Conservation (phyloP, 2,888 invertebrate genomes). For the Phytoseiulus persimilis region DNA sequence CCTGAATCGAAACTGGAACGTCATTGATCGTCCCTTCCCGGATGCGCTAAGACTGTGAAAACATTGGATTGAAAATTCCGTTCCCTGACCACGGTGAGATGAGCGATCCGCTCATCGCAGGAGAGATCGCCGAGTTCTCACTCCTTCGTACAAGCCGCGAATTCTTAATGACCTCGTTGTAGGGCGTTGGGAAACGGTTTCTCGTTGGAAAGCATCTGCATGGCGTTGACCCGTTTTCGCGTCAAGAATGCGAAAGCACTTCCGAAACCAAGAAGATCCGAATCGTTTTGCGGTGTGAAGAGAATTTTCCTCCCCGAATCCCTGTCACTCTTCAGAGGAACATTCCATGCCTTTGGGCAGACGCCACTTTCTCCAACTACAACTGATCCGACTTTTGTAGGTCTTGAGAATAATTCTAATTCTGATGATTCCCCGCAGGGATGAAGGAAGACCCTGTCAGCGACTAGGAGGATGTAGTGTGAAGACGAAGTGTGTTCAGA, state of each 20-base stretch:
- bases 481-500: constrained; percentile 17
- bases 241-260: background rate
- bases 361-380: background rate
- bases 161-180: no score
- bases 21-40: no score
- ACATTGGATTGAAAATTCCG: no score
- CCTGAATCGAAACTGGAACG: no score
- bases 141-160: no score
- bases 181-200: background rate
- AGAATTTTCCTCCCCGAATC: background rate
- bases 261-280: background rate
- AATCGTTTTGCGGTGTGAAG: background rate
- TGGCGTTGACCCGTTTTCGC: background rate
- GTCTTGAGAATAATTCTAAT: no score
- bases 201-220: background rate
- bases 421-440: background rate
- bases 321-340: no score
- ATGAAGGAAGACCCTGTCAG: constrained; percentile 23
- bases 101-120: background rate
- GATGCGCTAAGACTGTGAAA: no score
- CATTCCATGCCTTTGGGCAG: background rate
- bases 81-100: no score
- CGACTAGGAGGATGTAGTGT: constrained; percentile 25
- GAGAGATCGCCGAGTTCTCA: no score
- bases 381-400: no score